These are phyloP conservation scores for Bostrychus sinensis DNA, from an alignment of 2,113 vertebrate genomes.

Conservation along the genomic window DNA sequence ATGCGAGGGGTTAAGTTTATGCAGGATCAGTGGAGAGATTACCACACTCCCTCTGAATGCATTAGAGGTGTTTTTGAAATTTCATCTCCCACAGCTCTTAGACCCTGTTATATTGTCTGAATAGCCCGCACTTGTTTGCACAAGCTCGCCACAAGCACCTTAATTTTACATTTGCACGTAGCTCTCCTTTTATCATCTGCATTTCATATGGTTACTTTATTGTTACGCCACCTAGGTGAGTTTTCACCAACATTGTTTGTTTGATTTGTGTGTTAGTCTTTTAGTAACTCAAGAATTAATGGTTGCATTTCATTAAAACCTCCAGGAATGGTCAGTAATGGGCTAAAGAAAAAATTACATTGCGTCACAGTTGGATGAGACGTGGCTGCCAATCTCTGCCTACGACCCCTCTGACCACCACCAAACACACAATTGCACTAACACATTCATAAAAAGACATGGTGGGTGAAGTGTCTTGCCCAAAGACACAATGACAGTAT, in stretches of 20 bases:
- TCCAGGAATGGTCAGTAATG: no score
- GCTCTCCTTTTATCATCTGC: constrained; percentile 29
- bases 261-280: background rate
- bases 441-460: no score
- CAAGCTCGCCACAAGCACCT: constrained; percentile 31
- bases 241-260: background rate
- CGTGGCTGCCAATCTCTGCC: no score
- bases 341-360: no score
- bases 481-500: no score
- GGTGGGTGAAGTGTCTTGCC: no score
- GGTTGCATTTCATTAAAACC: no score
- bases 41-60: constrained; percentile 24
- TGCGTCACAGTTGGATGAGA: no score
- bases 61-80: constrained; percentile 55
- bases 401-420: no score
- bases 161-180: constrained; percentile 38
- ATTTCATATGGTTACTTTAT: constrained; percentile 30
- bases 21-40: constrained; percentile 37
- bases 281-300: no score
- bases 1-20: constrained; percentile 28
- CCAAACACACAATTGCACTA: no score
- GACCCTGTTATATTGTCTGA: constrained; percentile 15
- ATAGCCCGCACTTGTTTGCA: constrained; percentile 43
- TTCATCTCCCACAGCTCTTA: constrained; percentile 24
- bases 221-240: background rate